These are phyloP conservation scores for Drosophila ironensis DNA, from an alignment of 1,140 invertebrate genomes.

Conservation along the genomic window DNA sequence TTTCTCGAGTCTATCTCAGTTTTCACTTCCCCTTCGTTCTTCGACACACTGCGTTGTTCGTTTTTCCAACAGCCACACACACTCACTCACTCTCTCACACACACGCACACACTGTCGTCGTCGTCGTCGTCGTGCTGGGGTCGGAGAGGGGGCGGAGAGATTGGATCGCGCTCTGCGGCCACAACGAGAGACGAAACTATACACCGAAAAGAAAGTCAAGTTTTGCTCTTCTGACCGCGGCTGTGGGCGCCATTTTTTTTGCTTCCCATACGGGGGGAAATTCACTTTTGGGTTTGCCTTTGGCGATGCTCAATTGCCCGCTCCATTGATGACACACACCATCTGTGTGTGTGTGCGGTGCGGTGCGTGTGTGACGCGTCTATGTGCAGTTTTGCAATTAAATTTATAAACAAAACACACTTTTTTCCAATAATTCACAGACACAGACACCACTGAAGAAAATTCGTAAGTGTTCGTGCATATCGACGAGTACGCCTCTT, in stretches of 20 bases:
- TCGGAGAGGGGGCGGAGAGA: too few species aligned
- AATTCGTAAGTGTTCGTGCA: conserved; percentile 73
- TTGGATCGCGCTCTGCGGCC: conserved; percentile 27
- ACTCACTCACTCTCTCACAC: too few species aligned
- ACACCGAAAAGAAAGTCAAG: conserved; percentile 76
- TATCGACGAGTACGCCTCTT: conserved; percentile 26
- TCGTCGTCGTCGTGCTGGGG: too few species aligned
- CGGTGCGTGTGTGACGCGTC: conserved; percentile 39
- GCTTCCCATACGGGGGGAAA: conserved; percentile 56
- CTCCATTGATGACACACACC: conserved; percentile 72
- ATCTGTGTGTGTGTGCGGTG: conserved; percentile 27
- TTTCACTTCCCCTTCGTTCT: conserved; percentile 27
- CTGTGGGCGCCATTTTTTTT: conserved; percentile 79
- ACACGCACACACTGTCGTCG: too few species aligned
- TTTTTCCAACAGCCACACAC: too few species aligned
- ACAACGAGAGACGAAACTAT: conserved; percentile 57
- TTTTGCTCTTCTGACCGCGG: conserved; percentile 69
- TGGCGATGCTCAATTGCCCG: conserved; percentile 44
- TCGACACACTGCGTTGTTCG: conserved; percentile 43
- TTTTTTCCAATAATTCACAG: conserved; percentile 78
- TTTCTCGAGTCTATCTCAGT: conserved; percentile 21
- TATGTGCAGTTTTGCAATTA: conserved; percentile 77
- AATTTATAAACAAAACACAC: conserved; percentile 78
- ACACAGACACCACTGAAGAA: conserved; percentile 74
- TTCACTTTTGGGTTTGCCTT: conserved; percentile 51